Base-by-base conservation (phyloP, 2,888 invertebrate genomes). In the Acanthococcus lagerstroemiae region DNA sequence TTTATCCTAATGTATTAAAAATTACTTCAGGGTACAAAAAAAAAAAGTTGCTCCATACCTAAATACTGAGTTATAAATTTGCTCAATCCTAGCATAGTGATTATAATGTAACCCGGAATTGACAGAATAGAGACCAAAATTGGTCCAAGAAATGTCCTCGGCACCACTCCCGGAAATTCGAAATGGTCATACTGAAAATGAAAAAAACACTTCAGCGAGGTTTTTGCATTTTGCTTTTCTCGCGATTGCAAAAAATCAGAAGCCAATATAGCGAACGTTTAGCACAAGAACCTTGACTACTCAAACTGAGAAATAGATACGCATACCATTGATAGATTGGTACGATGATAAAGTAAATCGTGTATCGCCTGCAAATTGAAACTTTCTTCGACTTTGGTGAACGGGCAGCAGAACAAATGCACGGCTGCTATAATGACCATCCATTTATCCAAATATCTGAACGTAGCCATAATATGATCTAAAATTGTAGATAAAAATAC, bases 351-450 rank as follows among this genome's bases (percentile, higher is more conserved):
- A 55, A 99, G 80, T 73, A 99, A 83, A 79, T 99, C 99, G 79
- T 99, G 99, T 77, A 90, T 88, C 22, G 99, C 97, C 80, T 99
- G 99, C 67, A 96, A 80, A 79, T 96, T 97, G 77, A 99, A 99
- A 78, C 96, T 97, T 80, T 99, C 99, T 79, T 99, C 99, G 58
- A 99, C 99, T 85, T 99, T 97, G 4, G 95, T 96, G 76, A 88
- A 96, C 61, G 97, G 97, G 74, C 95, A 94, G 72, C 89, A 82
- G 69, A 92, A 76, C 67, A 95, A 79, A 77, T 93, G 90, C 72
- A 87, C 82, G 72, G 84, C 82, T 68, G 89, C 87, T 72, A 88
- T 81, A 71, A 88, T 78, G 75, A 87, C 83, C 72, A 89, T 78
- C 76, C 89, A 78, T 74, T 85, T 82, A 76, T 86, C 85, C 88